Base-by-base conservation (phyloP, 35 echinoderm and acorn worm species). In the Stichopus chloronotus region DNA sequence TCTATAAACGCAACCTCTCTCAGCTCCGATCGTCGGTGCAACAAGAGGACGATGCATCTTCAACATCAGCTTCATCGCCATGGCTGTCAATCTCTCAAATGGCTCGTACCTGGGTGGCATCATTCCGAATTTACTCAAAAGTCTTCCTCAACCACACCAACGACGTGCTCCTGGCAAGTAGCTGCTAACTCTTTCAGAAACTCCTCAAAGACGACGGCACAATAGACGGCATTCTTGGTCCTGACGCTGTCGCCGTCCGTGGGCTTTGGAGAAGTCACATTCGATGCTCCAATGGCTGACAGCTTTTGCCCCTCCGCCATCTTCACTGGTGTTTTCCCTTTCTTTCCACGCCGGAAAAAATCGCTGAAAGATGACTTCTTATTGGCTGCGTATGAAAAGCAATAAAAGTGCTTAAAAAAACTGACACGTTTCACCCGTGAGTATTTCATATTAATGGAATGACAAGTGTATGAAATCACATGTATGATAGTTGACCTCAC, bases 161-260 rank as follows among this genome's bases (percentile, higher is more conserved):
- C 95, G 56, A 92, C 95, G 92, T 96, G 95, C 83, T 96, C 97
- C 68, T 96, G 95, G 58, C 95, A 90, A 16, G 96, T 88, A 6
- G 97, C 97, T 0, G 97, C 95, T 89, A 96, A 88, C 78, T 96
- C 97, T 69, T 99, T 99, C 56, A 99, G 54, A 78, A 99, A 99
- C 79, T 99, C 97, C 58, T 99, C 97, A 83, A 99, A 94, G 25
- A 99, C 89, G 11, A 99, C 95, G 11, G 97, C 93, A 78, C 92
- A 92, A 79, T 98, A 98, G 63, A 98, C 96, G 5, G 94, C 96
- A 80, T 98, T 98, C 88, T 93, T 93, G 14, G 94, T 92, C 52
- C 83, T 94, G 24, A 95, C 90, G 20, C 52, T 57, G 16, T 91
- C 90, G 19, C 54, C 9, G 4, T 91, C 71, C 25, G 56, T 21